These are phyloP conservation scores for Tupaia chinensis DNA, from an alignment of 2,113 vertebrate species.

Conservation along the genomic window DNA sequence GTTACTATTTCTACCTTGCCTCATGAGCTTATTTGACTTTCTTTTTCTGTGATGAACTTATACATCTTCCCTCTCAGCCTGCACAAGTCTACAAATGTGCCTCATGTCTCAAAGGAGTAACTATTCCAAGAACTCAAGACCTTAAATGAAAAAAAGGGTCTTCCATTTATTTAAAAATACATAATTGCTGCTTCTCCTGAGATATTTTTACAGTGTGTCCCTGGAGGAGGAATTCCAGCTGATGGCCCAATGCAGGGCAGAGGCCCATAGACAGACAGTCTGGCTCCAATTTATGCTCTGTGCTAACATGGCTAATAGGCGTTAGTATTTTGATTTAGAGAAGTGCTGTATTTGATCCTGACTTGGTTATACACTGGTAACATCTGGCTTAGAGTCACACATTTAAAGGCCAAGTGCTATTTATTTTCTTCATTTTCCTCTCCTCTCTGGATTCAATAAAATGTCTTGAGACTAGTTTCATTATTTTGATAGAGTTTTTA, in stretches of 20 bases:
- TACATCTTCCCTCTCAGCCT: neutral
- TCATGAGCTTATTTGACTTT: neutral
- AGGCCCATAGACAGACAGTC: slow-evolving; percentile 87
- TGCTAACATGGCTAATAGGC: slow-evolving; percentile 77
- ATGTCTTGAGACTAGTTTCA: slow-evolving; percentile 67
- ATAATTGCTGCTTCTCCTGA: slow-evolving; percentile 80
- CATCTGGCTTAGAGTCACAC: slow-evolving; percentile 80
- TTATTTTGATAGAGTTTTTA: slow-evolving; percentile 39
- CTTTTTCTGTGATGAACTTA: neutral
- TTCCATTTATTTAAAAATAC: slow-evolving; percentile 70
- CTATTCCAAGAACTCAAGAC: slow-evolving; percentile 33
- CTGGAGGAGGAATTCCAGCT: slow-evolving; percentile 81
- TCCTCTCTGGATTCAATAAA: slow-evolving; percentile 40
- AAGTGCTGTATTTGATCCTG: slow-evolving; percentile 76
- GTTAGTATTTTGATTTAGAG: slow-evolving; percentile 84
- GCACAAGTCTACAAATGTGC: neutral
- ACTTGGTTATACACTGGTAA: slow-evolving; percentile 71
- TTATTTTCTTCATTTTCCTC: slow-evolving; percentile 25
- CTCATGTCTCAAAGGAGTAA: slow-evolving; percentile 41
- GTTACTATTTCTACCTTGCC: neutral
- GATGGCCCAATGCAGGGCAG: slow-evolving; percentile 82
- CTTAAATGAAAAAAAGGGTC: slow-evolving; percentile 58
- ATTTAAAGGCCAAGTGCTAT: slow-evolving; percentile 53
- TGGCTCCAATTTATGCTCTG: slow-evolving; percentile 87
- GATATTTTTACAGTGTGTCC: slow-evolving; percentile 84